Conservation (phyloP, 2,888 invertebrate genomes). For the Drosophila paucipuncta region DNA sequence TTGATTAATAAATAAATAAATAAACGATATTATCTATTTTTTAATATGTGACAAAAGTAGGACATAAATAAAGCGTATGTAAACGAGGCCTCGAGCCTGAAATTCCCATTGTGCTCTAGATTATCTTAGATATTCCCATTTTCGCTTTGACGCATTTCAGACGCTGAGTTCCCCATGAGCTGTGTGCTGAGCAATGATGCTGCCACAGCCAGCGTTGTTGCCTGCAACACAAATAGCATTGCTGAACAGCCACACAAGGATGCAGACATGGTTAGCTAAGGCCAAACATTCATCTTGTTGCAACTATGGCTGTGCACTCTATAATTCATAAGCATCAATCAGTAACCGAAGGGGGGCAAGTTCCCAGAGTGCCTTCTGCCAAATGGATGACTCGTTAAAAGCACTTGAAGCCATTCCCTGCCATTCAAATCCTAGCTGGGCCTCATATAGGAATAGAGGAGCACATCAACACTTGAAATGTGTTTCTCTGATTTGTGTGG, state of each 20-base stretch:
- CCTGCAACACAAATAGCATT: slow-evolving; percentile 46
- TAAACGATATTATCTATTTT: neutral
- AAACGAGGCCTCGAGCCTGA: neutral
- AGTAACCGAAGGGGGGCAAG: slow-evolving; percentile 24
- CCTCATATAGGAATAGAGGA: slow-evolving; percentile 15
- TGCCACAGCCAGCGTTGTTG: slow-evolving; percentile 1
- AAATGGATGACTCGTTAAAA: slow-evolving; percentile 43
- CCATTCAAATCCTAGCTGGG: slow-evolving; percentile 20
- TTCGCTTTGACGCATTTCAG: slow-evolving; percentile 1
- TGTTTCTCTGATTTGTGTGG: slow-evolving; percentile 35
- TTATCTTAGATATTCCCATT: neutral
- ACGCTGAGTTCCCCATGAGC: neutral
- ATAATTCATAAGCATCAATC: slow-evolving; percentile 81
- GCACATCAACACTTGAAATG: slow-evolving; percentile 34
- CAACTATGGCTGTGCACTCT: slow-evolving; percentile 45
- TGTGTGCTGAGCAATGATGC: neutral
- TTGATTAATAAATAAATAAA: neutral
- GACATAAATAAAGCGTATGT: neutral
- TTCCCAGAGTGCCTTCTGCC: slow-evolving; percentile 48
- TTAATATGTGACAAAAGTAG: neutral
- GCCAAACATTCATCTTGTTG: slow-evolving; percentile 4
- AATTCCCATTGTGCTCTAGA: slow-evolving; percentile 4
- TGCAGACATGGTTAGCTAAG: neutral
- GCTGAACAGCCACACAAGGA: slow-evolving; percentile 28
- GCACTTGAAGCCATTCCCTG: slow-evolving; percentile 10